phyloP scores from a whole-genome alignment of 2,113 vertebrate species.

The Megaceryle torquata region DNA sequence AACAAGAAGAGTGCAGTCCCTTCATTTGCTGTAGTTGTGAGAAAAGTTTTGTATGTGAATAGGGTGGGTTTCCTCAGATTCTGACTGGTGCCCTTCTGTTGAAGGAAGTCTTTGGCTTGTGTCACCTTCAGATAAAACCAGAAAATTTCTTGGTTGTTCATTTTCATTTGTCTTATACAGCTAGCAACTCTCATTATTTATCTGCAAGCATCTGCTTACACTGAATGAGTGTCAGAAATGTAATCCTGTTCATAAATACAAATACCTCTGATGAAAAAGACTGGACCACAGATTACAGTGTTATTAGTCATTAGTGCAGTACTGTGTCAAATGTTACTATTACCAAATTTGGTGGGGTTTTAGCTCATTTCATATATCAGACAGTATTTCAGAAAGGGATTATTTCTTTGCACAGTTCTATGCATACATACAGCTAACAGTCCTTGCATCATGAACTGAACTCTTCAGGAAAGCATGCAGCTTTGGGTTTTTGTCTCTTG shows the following conservation, averaged over 20 bases:
- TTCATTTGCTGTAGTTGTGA: background rate
- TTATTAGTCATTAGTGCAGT: background rate
- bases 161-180: background rate
- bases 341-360: background rate
- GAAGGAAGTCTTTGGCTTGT: background rate
- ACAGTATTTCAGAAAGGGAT: background rate
- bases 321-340: background rate
- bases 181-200: background rate
- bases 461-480: background rate
- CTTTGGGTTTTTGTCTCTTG: background rate
- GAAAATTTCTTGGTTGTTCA: background rate
- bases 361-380: background rate
- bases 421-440: background rate
- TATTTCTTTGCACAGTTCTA: background rate
- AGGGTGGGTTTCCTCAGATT: background rate
- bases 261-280: background rate
- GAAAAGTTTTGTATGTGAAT: background rate
- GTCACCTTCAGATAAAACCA: background rate
- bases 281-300: background rate
- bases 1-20: background rate
- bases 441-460: background rate
- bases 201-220: background rate
- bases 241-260: background rate
- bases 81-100: accelerated
- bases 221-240: background rate